Conservation (phyloP, 1,140 invertebrate genomes). For the Lineus longissimus region DNA sequence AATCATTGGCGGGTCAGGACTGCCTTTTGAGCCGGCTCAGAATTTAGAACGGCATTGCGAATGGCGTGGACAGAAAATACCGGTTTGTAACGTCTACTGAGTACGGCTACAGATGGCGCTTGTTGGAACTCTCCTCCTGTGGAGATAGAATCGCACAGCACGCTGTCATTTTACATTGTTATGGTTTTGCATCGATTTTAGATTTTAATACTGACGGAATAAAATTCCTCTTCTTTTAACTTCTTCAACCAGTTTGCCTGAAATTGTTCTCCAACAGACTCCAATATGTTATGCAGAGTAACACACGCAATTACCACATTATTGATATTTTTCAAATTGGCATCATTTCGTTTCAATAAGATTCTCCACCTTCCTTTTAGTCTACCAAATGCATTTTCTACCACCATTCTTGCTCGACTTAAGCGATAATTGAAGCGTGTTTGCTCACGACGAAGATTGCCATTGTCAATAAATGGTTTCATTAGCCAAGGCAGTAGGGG, state of each 20-base stretch:
- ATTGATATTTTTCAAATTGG: neutral
- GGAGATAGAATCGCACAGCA: too few relatives aligned
- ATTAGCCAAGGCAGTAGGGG: neutral
- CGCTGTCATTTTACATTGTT: too few relatives aligned
- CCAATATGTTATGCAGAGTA: neutral
- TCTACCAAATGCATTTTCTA: neutral
- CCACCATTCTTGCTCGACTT: constrained; percentile 1
- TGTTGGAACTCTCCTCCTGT: too few relatives aligned
- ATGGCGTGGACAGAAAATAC: too few relatives aligned
- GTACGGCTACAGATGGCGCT: too few relatives aligned
- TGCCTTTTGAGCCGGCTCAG: too few relatives aligned
- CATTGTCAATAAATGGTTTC: neutral
- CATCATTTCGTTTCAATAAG: constrained; percentile 1
- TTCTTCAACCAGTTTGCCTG: neutral
- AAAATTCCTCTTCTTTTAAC: too few relatives aligned
- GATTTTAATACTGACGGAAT: too few relatives aligned
- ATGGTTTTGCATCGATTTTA: too few relatives aligned
- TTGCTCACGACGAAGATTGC: neutral
- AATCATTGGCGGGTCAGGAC: too few relatives aligned
- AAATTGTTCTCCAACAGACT: neutral
- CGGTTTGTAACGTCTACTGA: too few relatives aligned
- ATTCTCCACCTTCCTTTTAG: constrained; percentile 1
- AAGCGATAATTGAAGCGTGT: constrained; percentile 2
- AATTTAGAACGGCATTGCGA: too few relatives aligned
- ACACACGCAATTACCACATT: neutral